Conservation (phyloP, 2,797 vertebrate species). For the Furcifer pardalis region DNA sequence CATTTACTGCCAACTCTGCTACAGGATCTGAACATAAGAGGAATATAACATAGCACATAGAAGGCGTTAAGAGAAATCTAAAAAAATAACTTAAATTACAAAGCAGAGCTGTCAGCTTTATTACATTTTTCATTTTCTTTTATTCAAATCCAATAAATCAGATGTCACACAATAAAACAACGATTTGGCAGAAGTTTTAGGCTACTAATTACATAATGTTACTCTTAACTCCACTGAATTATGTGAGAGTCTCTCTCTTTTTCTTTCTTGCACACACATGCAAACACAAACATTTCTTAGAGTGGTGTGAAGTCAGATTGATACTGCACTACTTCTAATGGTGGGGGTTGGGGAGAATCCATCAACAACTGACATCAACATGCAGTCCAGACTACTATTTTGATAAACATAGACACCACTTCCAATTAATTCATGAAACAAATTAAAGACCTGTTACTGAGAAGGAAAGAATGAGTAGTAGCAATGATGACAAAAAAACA, state of each 20-base stretch:
- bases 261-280: too few species aligned
- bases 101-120: neutral
- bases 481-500: too few species aligned
- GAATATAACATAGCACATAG: neutral
- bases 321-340: neutral
- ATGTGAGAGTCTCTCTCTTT: too few species aligned
- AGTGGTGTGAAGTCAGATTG: neutral
- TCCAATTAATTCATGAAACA: neutral
- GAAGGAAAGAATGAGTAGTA: too few species aligned
- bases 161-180: neutral
- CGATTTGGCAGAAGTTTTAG: too few species aligned
- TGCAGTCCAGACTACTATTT: neutral
- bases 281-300: too few species aligned
- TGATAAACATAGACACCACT: neutral
- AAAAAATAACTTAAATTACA: neutral
- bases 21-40: slow-evolving; percentile 9
- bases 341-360: neutral
- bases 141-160: neutral
- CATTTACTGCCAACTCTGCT: neutral
- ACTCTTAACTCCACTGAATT: neutral
- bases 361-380: neutral
- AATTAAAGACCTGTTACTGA: too few species aligned
- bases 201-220: neutral
- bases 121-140: neutral
- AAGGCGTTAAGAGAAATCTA: neutral